Evolutionary conservation across 2,888 invertebrate species (phyloP).

Genomic region (Drosophila paucipuncta): DNA sequence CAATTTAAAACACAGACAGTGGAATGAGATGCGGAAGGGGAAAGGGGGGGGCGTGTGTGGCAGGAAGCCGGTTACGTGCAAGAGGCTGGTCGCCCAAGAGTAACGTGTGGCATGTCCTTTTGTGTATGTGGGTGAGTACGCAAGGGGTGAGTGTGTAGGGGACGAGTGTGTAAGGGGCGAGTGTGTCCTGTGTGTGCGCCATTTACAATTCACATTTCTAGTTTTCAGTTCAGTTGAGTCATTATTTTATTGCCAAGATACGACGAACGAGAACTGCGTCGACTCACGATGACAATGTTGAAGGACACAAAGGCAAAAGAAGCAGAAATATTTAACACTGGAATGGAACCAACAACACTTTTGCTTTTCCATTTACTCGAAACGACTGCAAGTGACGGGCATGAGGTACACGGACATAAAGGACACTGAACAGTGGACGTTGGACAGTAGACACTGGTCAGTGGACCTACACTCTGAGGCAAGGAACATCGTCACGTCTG

Average conservation of each 20-base stretch:
- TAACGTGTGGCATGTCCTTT: constrained; percentile 22
- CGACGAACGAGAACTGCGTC: constrained; percentile 61
- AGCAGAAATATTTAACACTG: constrained; percentile 20
- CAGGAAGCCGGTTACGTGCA: constrained; percentile 61
- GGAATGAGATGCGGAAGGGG: constrained; percentile 1
- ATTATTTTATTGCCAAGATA: constrained; percentile 82
- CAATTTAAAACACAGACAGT: constrained; percentile 73
- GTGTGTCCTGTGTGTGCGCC: constrained; percentile 67
- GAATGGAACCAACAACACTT: constrained; percentile 63
- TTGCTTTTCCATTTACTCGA: constrained; percentile 66
- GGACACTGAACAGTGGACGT: constrained; percentile 11
- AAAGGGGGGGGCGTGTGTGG: constrained; percentile 11
- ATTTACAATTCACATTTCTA: constrained; percentile 81
- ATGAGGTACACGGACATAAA: constrained; percentile 7
- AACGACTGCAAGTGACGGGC: constrained; percentile 16
- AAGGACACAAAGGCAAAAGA: constrained; percentile 48
- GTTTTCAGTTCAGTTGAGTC: constrained; percentile 83
- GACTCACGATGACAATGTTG: constrained; percentile 65
- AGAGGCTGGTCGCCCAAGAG: constrained; percentile 54
- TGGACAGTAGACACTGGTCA: constrained; percentile 11
- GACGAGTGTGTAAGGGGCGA: constrained; percentile 22
- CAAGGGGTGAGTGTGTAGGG: constrained; percentile 20
- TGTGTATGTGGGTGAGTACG: constrained; percentile 10
- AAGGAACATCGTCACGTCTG: constrained; percentile 54
- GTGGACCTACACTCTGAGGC: constrained; percentile 7